Evolutionary conservation across 2,797 vertebrate species (phyloP).

Genomic region (Sylvilagus floridanus): DNA sequence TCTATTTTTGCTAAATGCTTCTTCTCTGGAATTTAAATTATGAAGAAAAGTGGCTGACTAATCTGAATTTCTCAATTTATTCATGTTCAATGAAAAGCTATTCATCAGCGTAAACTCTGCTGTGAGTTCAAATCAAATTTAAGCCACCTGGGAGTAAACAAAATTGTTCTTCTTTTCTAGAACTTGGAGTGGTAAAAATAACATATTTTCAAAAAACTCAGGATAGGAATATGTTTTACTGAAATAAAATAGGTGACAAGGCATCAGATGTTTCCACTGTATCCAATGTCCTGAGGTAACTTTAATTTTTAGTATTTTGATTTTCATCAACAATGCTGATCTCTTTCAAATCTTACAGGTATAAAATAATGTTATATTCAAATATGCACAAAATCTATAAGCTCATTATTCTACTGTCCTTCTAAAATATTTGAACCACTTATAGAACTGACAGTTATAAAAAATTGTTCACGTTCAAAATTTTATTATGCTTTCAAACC

Average conservation of each 20-base stretch:
- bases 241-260: conserved; percentile 78
- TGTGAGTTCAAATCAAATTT: conserved; percentile 93
- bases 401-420: not conserved
- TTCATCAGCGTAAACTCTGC: conserved; percentile 93
- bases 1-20: conserved; percentile 88
- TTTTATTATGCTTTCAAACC: not conserved
- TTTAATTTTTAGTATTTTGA: conserved; percentile 4
- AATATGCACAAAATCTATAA: not conserved
- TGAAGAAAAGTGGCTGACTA: conserved; percentile 93
- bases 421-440: conserved; percentile 6
- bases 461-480: conserved; percentile 8
- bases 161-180: conserved; percentile 88
- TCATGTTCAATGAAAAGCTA: conserved; percentile 95
- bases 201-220: conserved; percentile 83
- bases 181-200: conserved; percentile 87
- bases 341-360: not conserved
- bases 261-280: not conserved
- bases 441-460: conserved; percentile 6
- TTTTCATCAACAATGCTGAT: conserved; percentile 39
- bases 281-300: not conserved
- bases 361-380: not conserved
- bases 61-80: conserved; percentile 94
- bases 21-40: conserved; percentile 90
- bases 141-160: conserved; percentile 92
- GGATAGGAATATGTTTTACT: conserved; percentile 73